A percentile compares a stretch with the other conserved stretches of the same genome.
Evolutionary conservation across 2,113 vertebrate genomes (phyloP).

Genomic region (Oxygymnocypris stewartii): DNA sequence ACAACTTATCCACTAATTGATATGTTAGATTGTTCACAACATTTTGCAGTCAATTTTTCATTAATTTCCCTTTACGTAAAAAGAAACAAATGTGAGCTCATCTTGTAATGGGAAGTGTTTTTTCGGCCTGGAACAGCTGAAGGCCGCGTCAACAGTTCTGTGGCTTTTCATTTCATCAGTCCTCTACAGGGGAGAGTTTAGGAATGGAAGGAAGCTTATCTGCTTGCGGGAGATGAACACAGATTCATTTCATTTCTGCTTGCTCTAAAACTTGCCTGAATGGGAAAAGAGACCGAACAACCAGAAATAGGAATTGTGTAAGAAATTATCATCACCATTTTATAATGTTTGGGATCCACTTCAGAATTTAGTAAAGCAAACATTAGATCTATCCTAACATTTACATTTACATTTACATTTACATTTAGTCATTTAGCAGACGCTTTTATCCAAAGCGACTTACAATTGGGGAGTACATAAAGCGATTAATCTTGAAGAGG

Average conservation of each 20-base stretch:
- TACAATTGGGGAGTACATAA: too few species aligned
- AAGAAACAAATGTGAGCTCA: slow-evolving; percentile 1
- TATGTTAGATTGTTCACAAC: background rate
- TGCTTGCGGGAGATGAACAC: background rate
- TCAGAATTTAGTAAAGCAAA: background rate
- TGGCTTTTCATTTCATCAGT: slow-evolving; percentile 17
- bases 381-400: background rate
- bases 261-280: background rate
- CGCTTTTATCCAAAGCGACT: too few species aligned
- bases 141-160: background rate
- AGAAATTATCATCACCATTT: background rate
- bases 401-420: too few species aligned
- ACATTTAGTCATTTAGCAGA: too few species aligned
- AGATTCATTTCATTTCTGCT: background rate
- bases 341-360: background rate
- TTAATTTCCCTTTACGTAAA: background rate
- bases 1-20: background rate
- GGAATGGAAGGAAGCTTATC: slow-evolving; percentile 4
- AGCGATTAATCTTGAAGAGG: too few species aligned
- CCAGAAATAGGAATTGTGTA: background rate
- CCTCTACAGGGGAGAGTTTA: background rate
- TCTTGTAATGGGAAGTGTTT: background rate
- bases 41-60: background rate
- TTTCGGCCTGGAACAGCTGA: background rate
- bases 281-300: background rate